Base-by-base conservation (phyloP, 2,113 vertebrate genomes). In the Egretta garzetta region DNA sequence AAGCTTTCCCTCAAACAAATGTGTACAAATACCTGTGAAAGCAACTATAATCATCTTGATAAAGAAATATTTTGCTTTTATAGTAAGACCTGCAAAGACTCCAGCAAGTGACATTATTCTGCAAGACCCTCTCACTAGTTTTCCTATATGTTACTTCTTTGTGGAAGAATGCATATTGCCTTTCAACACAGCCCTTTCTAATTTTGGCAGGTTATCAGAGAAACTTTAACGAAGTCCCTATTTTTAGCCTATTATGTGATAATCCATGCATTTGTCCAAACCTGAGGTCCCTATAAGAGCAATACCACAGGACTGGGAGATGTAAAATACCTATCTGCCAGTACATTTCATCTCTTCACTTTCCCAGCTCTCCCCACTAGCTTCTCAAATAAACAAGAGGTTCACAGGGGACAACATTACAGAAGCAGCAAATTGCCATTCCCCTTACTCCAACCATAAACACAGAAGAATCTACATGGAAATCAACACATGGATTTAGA, bases 121-220 rank as follows among this genome's bases (percentile, higher is more conserved):
- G n/a, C 59, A 86, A 79, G 24, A 6, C 13, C 18, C 16, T 56
- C 20, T 63, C 24, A 10, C 12, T 72, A 63, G 12, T 55, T 75
- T 75, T 33, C 24, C 55, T 26, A 30, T 24, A 19, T 39, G 32
- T 39, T 66, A 22, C n/a, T 41, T 60, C 83, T 60, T 70, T 41
- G 15, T 3, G 24, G 45, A 60, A 64, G 43, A 60, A 35, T 2
- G 1, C 1, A 2, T 56, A 15, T 39, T 1, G 0, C 26, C 37
- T 70, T 77, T 62, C 55, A 80, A 20, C 21, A 33, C 0, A 49
- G 35, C 23, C 49, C n/a, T 68, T 68, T 56, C 62, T n/a, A 59
- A 71, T 20, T 82, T 43, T 5, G 10, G 8, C 23, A 80, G 30
- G 23, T 49, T 83, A 56, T 37, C 71, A 0, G 2, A 52, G 13